A percentile compares a stretch with the other conserved stretches of the same genome.
These are phyloP conservation scores for Atherix ibis DNA, from an alignment of 2,888 invertebrate species.

Conservation along the genomic window DNA sequence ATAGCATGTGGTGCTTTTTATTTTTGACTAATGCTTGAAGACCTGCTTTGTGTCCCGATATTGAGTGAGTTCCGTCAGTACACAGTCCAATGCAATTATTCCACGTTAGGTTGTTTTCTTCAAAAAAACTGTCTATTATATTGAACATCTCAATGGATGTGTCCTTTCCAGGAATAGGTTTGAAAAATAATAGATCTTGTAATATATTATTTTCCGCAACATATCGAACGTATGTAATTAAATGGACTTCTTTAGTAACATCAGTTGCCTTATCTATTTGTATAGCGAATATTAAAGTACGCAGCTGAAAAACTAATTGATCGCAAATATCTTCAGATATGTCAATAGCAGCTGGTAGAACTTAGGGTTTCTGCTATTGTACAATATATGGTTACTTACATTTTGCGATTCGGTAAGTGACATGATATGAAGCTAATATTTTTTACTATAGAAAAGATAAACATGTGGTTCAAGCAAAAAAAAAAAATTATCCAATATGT, in stretches of 20 bases:
- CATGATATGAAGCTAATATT: conserved; percentile 12
- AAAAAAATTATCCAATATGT: too few relatives aligned
- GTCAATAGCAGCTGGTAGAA: conserved; percentile 12
- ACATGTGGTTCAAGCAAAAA: too few relatives aligned
- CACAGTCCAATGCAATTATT: conserved; percentile 14
- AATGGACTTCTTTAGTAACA: conserved; percentile 10
- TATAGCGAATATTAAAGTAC: conserved; percentile 8
- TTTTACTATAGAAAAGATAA: conserved; percentile 10
- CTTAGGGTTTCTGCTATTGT: conserved; percentile 9
- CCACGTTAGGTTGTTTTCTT: conserved; percentile 13
- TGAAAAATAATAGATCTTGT: conserved; percentile 15
- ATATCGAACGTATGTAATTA: conserved; percentile 14
- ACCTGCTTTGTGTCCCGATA: conserved; percentile 9
- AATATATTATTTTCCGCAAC: conserved; percentile 9
- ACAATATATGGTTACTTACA: conserved; percentile 6
- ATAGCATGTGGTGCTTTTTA: conserved; percentile 5
- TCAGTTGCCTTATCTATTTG: conserved; percentile 16
- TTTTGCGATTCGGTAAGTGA: conserved; percentile 9
- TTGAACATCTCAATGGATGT: conserved; percentile 14
- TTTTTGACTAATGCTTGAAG: conserved; percentile 3
- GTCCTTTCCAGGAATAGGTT: conserved; percentile 11
- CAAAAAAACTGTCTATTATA: conserved; percentile 14
- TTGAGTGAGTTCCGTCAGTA: conserved; percentile 15
- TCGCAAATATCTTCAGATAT: conserved; percentile 17
- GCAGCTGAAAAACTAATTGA: conserved; percentile 11